Evolutionary conservation across 2,113 vertebrate genomes (phyloP), one percentile per base, ranked within the genome.

Genomic region (Dipodomys ordii): DNA sequence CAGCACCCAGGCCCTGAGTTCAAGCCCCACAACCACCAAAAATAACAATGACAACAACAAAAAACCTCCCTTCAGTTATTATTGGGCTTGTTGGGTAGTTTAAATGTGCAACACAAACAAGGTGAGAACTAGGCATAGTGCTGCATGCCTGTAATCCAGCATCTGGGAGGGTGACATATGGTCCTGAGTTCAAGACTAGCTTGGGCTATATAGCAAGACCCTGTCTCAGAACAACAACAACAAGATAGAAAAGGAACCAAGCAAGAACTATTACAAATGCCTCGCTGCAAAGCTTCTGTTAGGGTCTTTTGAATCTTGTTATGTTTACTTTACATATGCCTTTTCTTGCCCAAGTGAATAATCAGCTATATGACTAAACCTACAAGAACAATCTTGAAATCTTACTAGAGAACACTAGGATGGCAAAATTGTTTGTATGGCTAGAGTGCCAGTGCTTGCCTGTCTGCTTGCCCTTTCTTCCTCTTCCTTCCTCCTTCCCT

Each of bases 201-300:
- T 39, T 74, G 35, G 22, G n/a, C 35, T 44, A 64, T 9, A 64
- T 25, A 25, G 35, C 20, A 28, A 72, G 20, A 74, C 22, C 35
- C n/a, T 74, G 35, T 74, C 22, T 74, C 71, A 27, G 44, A 74
- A 74, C 1, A 74, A 74, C 4, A 20, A 13, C 11, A 57, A 57
- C 15, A 57, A 13, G 3, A 18, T 15, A 57, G 53, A 74, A 25
- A 20, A 11, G n/a, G 25, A 44, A 93, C 82, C 19, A 64, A 87
- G 57, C 62, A 57, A 95, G 22, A 81, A 87, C 0, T 78, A 30
- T 4, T 91, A 69, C 64, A 94, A 88, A 92, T 57, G 44, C 57
- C 27, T 95, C n/a, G 2, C 83, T 78, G 93, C 28, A 72, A 78
- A 86, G 9, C n/a, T 86, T 86, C 76, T 49, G 62, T 90, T 53